Conservation (phyloP, 2,888 invertebrate species). For the Nineta flava region DNA sequence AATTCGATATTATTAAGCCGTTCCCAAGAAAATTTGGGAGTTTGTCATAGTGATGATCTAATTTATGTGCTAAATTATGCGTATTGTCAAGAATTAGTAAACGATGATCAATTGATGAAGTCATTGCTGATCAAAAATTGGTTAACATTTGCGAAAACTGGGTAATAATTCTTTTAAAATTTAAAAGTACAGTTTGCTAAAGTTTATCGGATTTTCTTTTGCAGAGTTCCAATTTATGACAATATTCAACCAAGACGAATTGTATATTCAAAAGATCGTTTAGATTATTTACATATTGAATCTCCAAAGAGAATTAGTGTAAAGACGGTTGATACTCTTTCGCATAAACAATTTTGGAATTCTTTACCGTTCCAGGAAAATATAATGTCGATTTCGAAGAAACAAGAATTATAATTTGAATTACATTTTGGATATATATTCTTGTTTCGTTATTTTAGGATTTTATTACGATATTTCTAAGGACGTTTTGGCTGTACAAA, state of each 20-base stretch:
- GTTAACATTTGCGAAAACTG: conserved; percentile 36
- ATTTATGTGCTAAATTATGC: conserved; percentile 31
- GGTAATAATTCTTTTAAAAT: conserved; percentile 27
- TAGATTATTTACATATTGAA: conserved; percentile 36
- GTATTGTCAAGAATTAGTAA: conserved; percentile 15
- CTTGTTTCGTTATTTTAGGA: too few relatives aligned
- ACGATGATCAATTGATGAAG: conserved; percentile 34
- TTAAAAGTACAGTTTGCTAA: not conserved
- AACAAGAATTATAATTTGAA: conserved; percentile 27
- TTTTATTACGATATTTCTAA: too few relatives aligned
- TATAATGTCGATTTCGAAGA: conserved; percentile 27
- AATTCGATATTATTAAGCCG: conserved; percentile 1
- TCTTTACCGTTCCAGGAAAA: conserved; percentile 42
- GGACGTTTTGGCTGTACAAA: too few relatives aligned
- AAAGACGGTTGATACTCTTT: conserved; percentile 32
- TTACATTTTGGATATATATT: too few relatives aligned
- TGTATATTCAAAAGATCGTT: conserved; percentile 25
- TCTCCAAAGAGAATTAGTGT: conserved; percentile 30
- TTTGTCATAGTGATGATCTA: conserved; percentile 45
- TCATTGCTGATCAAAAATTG: conserved; percentile 36
- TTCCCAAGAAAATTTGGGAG: conserved; percentile 28
- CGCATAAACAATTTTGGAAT: conserved; percentile 43
- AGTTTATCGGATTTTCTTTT: conserved; percentile 8
- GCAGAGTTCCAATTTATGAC: conserved; percentile 27
- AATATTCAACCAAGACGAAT: conserved; percentile 33